These are phyloP conservation scores for Adelosebastes latens DNA, from an alignment of 2,797 vertebrate species.

Conservation along the genomic window DNA sequence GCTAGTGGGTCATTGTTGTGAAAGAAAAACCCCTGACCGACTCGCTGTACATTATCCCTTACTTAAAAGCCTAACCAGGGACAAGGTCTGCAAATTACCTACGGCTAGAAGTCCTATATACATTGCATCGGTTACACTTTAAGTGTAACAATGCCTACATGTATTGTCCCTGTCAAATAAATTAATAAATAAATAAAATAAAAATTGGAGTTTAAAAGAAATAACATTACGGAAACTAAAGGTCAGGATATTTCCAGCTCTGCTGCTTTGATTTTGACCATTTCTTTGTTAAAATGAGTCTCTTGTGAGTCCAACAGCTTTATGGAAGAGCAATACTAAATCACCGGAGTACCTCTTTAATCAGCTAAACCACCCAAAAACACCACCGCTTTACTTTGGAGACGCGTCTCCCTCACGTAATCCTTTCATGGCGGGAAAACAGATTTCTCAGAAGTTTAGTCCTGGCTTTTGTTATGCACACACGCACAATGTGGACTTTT, in stretches of 20 bases:
- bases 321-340: not conserved
- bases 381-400: not conserved
- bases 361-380: not conserved
- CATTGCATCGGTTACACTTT: too few relatives aligned
- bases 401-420: not conserved
- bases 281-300: not conserved
- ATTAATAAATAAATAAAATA: too few relatives aligned
- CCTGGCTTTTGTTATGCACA: not conserved
- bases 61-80: too few relatives aligned
- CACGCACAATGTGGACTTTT: not conserved
- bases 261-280: not conserved
- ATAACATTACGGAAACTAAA: not conserved
- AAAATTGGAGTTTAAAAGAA: not conserved
- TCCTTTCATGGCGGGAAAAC: not conserved
- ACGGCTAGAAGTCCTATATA: too few relatives aligned
- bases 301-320: not conserved
- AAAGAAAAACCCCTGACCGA: too few relatives aligned
- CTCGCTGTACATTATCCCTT: too few relatives aligned
- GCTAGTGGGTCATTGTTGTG: too few relatives aligned
- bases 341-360: not conserved
- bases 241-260: not conserved
- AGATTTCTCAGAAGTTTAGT: not conserved
- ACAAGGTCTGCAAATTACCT: too few relatives aligned
- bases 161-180: too few relatives aligned
- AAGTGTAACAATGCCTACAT: too few relatives aligned